Percentiles rank a stretch among this genome's conserved stretches.
These are phyloP conservation scores for Ceyx cyanopectus DNA, from an alignment of 2,113 vertebrate genomes.

Conservation along the genomic window DNA sequence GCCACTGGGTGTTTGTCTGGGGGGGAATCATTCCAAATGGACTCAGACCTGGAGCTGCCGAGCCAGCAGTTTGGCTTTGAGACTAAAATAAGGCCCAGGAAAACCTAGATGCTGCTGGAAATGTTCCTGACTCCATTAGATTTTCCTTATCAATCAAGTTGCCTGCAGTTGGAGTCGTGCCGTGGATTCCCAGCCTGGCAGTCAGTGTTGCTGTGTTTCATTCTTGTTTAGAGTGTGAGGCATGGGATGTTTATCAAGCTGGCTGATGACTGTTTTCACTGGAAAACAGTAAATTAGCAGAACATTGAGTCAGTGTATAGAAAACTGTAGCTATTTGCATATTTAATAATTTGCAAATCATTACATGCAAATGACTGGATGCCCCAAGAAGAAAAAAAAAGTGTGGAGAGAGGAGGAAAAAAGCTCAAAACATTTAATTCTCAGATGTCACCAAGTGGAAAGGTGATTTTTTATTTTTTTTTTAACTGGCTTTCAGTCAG, in stretches of 20 bases:
- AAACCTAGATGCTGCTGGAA: background rate
- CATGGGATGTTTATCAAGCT: background rate
- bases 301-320: background rate
- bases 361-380: background rate
- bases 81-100: background rate
- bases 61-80: background rate
- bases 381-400: background rate
- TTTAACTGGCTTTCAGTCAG: background rate
- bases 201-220: background rate
- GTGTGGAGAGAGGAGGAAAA: background rate
- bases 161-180: background rate
- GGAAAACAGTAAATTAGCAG: background rate
- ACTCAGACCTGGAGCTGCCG: background rate
- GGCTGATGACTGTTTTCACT: background rate
- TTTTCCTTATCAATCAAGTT: background rate
- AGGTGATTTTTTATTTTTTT: background rate
- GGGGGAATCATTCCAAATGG: background rate
- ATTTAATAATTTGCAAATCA: background rate
- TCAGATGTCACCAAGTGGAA: background rate
- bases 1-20: fast-evolving
- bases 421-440: fast-evolving
- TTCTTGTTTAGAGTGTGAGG: background rate
- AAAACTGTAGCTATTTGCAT: background rate
- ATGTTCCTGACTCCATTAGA: background rate
- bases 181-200: background rate